A percentile compares a stretch with the other conserved stretches of the same genome.
Evolutionary conservation across 2,888 invertebrate species (phyloP).

Genomic region (Scaptomyza flava): DNA sequence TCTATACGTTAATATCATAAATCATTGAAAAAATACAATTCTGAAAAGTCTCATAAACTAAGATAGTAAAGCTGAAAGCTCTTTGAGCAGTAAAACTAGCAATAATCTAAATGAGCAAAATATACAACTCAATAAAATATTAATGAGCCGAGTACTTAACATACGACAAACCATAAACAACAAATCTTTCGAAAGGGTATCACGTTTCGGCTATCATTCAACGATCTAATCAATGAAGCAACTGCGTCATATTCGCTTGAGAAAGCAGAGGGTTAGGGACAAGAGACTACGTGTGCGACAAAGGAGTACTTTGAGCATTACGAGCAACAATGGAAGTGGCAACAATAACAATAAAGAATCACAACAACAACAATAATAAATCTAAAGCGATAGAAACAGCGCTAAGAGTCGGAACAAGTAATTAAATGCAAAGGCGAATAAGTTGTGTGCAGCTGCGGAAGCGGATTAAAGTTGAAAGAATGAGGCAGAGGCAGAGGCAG

Average conservation of each 20-base stretch:
- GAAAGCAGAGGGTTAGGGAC: fast-evolving
- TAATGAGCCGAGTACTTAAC: neutral
- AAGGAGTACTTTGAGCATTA: slow-evolving; percentile 61
- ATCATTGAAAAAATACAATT: no score
- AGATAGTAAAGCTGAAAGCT: no score
- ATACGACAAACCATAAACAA: neutral
- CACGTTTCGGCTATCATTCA: slow-evolving; percentile 8
- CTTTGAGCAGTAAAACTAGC: no score
- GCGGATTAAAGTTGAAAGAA: slow-evolving; percentile 37
- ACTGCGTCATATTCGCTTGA: slow-evolving; percentile 55
- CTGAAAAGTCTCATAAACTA: no score
- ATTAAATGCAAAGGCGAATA: slow-evolving; percentile 70
- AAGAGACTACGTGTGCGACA: slow-evolving; percentile 51
- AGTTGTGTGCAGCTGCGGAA: slow-evolving; percentile 54
- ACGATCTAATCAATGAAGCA: slow-evolving; percentile 23
- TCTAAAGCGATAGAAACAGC: slow-evolving; percentile 63
- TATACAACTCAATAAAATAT: neutral
- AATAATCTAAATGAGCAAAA: no score
- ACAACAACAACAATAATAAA: slow-evolving; percentile 23
- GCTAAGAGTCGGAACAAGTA: slow-evolving; percentile 81
- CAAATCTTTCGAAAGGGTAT: slow-evolving; percentile 1
- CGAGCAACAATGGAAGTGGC: slow-evolving; percentile 43
- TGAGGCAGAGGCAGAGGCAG: slow-evolving; percentile 21
- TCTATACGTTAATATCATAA: no score
- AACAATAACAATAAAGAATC: slow-evolving; percentile 38